Evolutionary conservation across 2,797 vertebrate species (phyloP).

Genomic region (Holocentrus rufus): DNA sequence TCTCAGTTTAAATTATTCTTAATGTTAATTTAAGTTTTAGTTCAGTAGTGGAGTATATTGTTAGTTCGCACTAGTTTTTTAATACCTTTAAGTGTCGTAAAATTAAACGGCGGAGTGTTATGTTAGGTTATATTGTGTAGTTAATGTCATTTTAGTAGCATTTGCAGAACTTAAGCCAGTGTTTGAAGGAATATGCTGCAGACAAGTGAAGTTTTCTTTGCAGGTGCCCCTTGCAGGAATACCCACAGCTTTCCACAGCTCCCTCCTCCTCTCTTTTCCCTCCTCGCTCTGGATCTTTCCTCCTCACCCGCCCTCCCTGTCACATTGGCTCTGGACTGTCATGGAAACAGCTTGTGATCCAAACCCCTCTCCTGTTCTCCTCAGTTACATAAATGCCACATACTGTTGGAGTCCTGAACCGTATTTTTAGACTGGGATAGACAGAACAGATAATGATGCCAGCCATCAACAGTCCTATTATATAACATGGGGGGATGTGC

Average conservation of each 20-base stretch:
- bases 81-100: slow-evolving; percentile 40
- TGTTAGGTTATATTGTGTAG: slow-evolving; percentile 7
- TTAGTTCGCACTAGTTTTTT: slow-evolving; percentile 33
- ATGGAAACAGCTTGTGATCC: slow-evolving; percentile 64
- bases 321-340: slow-evolving; percentile 65
- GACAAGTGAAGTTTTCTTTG: slow-evolving; percentile 30
- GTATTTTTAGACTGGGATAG: slow-evolving; percentile 73
- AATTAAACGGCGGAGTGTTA: slow-evolving; percentile 29
- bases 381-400: slow-evolving; percentile 74
- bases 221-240: no score
- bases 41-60: slow-evolving; percentile 1
- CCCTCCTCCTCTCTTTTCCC: slow-evolving; percentile 29
- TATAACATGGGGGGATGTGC: slow-evolving; percentile 52
- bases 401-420: slow-evolving; percentile 63
- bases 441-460: slow-evolving; percentile 67
- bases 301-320: slow-evolving; percentile 52
- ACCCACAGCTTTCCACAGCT: background rate
- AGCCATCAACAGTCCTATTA: slow-evolving; percentile 70
- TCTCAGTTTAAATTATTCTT: no score
- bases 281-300: slow-evolving; percentile 40
- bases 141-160: slow-evolving; percentile 3
- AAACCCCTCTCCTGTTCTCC: slow-evolving; percentile 65
- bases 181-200: slow-evolving; percentile 34
- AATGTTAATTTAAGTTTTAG: no score
- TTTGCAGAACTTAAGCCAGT: slow-evolving; percentile 28